Base-by-base conservation (phyloP, 1,140 invertebrate species). In the Homarus americanus region DNA sequence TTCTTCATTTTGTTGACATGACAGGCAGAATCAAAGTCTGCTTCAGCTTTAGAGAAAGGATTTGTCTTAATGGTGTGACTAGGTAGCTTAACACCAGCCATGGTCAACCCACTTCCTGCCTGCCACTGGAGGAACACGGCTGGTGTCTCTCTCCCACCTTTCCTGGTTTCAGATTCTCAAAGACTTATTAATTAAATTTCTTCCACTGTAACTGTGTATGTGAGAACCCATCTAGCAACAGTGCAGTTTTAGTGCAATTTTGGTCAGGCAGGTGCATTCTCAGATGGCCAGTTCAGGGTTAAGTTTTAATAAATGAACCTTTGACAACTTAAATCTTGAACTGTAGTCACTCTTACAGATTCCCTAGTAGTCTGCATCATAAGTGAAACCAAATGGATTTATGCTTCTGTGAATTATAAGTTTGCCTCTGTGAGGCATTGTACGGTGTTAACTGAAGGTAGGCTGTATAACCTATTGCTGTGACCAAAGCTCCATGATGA, bases 391-490 rank as follows among this genome's bases (percentile, higher is more conserved):
- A 69, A 69, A 69, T 32, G 63, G 5, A 69, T 69, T 69, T 69
- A 32, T 69, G n/a, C n/a, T 69, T 69, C n/a, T 69, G 5, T 69
- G 63, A 69, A 12, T 69, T 69, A 69, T 32, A 49, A 7, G n/a
- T 69, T 32, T 32, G 63, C 63, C 63, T 69, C 63, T 69, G 63
- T 69, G 63, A 69, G 63, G 63, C 28, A 32, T 69, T 69, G n/a
- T 32, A 69, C 24, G 28, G n/a, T 32, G n/a, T 69, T 32, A 69
- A 69, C 28, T 32, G n/a, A 69, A 7, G 7, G 63, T 69, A 32
- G 12, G 28, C 3, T 49, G 5, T 49, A 15, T 49, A 49, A 5
- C 5, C 44, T 49, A 15, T n/a, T 49, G 44, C 44, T 69, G 63
- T 32, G 63, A 32, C 12, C 7, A 32, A 24, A 32, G 12, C 63